Percentiles rank a stretch among this genome's conserved stretches.
These are phyloP conservation scores for Charanyca ferruginea DNA, from an alignment of 2,888 invertebrate species.

Conservation along the genomic window DNA sequence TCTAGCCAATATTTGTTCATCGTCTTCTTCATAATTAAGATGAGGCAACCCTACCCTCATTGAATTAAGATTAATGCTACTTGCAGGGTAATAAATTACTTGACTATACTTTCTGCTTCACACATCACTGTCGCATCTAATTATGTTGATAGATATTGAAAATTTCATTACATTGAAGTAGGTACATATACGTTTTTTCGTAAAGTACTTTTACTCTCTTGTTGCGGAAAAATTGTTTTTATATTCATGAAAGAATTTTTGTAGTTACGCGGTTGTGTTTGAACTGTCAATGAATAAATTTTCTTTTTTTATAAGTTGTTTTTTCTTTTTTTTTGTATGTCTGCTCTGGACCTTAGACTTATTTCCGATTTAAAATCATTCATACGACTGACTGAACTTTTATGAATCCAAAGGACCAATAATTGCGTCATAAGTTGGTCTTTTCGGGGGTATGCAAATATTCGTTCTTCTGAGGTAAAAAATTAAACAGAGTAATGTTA, in stretches of 20 bases:
- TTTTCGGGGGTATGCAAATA: background rate
- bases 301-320: no score
- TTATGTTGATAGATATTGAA: slow-evolving; percentile 59
- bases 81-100: slow-evolving; percentile 59
- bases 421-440: background rate
- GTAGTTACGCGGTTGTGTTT: background rate
- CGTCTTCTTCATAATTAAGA: slow-evolving; percentile 22
- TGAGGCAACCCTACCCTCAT: slow-evolving; percentile 39
- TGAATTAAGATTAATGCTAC: slow-evolving; percentile 63
- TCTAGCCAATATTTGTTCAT: slow-evolving; percentile 7
- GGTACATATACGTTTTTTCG: background rate
- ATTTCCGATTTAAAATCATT: background rate
- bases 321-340: no score
- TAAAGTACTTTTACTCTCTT: background rate
- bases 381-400: background rate
- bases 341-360: background rate
- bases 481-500: no score
- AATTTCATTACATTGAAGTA: slow-evolving; percentile 39
- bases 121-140: slow-evolving; percentile 56
- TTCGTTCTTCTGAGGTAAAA: background rate
- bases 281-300: no score
- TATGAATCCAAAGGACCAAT: background rate
- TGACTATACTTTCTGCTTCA: slow-evolving; percentile 52
- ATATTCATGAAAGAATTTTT: background rate
- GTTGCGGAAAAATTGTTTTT: background rate